Conservation (phyloP, 2,797 vertebrate species). For the Sebastolobus altivelis region DNA sequence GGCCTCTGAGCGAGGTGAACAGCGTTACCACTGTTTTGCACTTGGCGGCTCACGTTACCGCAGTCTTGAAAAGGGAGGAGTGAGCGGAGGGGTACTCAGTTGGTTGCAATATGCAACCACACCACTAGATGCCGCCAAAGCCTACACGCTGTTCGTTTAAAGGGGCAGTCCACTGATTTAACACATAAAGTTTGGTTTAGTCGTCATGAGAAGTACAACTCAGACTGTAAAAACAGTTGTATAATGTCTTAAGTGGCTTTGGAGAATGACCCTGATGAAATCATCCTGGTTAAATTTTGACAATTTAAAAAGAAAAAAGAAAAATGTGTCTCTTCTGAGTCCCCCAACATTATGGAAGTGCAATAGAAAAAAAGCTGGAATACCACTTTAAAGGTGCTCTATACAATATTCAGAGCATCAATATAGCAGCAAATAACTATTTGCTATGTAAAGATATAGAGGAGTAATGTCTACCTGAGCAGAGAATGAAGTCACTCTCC, state of each 20-base stretch:
- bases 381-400: neutral
- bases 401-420: too few relatives aligned
- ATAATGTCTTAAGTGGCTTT: neutral
- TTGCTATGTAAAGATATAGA: too few relatives aligned
- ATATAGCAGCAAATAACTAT: too few relatives aligned
- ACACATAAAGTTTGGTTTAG: fast-evolving
- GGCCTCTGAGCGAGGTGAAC: fast-evolving
- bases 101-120: neutral
- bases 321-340: neutral
- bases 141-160: too few relatives aligned
- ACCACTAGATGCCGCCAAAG: neutral
- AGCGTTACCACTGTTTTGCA: neutral
- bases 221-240: too few relatives aligned
- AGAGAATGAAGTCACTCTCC: too few relatives aligned
- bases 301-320: neutral
- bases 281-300: neutral
- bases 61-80: neutral
- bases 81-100: fast-evolving
- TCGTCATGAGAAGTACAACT: too few relatives aligned
- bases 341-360: neutral
- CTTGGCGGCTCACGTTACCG: neutral
- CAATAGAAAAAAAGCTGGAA: constrained; percentile 4
- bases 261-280: neutral
- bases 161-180: too few relatives aligned
- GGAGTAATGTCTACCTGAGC: too few relatives aligned